Evolutionary conservation across 1,140 invertebrate genomes (phyloP).

Genomic region (Ruditapes philippinarum): DNA sequence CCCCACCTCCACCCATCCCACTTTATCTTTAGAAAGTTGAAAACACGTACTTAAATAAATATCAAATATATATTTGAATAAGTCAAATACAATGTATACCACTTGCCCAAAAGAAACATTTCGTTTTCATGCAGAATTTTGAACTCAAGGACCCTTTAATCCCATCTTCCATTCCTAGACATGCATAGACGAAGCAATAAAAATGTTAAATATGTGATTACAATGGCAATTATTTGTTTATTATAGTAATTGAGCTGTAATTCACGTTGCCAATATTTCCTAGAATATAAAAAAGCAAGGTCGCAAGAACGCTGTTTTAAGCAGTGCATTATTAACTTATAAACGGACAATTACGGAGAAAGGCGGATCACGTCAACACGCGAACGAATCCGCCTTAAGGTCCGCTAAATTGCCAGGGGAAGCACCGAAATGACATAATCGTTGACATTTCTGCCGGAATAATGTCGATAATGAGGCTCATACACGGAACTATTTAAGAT

Average conservation of each 20-base stretch:
- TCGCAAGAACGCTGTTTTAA: neutral
- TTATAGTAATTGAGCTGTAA: constrained; percentile 46
- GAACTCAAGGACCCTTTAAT: neutral
- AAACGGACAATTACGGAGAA: neutral
- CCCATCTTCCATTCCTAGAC: neutral
- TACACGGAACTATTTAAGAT: neutral
- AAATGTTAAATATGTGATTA: constrained; percentile 57
- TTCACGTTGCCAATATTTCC: constrained; percentile 11
- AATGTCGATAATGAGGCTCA: neutral
- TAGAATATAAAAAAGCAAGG: neutral
- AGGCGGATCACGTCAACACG: neutral
- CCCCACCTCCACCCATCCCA: no score
- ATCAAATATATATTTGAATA: no score
- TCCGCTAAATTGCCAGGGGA: neutral
- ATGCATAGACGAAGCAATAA: constrained; percentile 32
- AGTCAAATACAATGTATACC: no score
- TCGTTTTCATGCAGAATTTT: no score
- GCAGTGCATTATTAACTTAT: constrained; percentile 42
- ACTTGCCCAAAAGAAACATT: no score
- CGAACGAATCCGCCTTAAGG: neutral
- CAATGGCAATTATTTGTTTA: constrained; percentile 41
- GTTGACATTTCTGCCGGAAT: neutral
- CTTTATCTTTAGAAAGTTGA: no score
- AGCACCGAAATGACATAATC: constrained; percentile 1
- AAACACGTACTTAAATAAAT: no score